Evolutionary conservation across 2,888 invertebrate genomes (phyloP).

Genomic region (Tenthredo scrophulariae): DNA sequence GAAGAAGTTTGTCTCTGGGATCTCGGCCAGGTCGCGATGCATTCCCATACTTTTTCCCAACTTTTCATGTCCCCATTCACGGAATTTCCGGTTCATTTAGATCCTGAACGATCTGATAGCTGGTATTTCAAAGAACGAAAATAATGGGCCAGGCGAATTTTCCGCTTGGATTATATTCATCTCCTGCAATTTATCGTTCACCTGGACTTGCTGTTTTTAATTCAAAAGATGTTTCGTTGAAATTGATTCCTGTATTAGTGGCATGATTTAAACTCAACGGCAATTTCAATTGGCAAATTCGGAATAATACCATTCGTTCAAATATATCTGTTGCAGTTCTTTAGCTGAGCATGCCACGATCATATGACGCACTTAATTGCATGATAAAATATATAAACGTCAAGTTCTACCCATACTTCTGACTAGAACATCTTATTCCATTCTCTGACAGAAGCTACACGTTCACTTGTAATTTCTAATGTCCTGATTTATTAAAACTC

Average conservation of each 20-base stretch:
- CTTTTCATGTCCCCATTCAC: neutral
- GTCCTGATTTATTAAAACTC: constrained; percentile 3
- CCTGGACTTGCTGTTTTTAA: constrained; percentile 25
- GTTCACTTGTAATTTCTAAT: neutral
- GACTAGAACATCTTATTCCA: neutral
- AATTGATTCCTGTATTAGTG: constrained; percentile 64
- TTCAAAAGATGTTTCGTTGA: neutral
- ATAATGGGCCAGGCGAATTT: neutral
- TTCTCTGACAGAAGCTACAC: neutral
- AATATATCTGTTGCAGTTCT: neutral
- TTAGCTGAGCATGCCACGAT: neutral
- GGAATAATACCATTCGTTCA: neutral
- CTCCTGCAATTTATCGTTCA: neutral
- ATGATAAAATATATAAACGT: neutral
- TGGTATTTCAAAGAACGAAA: neutral
- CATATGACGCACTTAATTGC: neutral
- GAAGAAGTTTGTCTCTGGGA: constrained; percentile 56
- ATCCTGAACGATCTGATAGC: neutral
- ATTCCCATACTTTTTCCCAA: constrained; percentile 21
- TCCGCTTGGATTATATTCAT: neutral
- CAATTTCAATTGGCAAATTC: neutral
- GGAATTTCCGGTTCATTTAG: neutral
- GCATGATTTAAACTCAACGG: constrained; percentile 57
- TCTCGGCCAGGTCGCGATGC: constrained; percentile 56
- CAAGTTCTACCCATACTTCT: neutral